These are phyloP conservation scores for Gorsachius magnificus DNA, from an alignment of 2,797 vertebrate genomes.

Conservation along the genomic window DNA sequence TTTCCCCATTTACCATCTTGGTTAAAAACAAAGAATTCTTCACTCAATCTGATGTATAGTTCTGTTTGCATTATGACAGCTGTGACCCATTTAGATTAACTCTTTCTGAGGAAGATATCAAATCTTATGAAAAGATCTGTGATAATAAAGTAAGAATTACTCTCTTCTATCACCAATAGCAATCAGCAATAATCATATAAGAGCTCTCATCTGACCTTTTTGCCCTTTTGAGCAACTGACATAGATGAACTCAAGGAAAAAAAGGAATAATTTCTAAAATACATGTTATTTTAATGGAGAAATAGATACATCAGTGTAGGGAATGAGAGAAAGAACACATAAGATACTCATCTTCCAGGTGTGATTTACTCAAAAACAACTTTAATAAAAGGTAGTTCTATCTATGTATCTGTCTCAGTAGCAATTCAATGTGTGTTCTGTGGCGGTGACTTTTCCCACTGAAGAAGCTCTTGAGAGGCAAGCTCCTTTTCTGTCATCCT, in stretches of 20 bases:
- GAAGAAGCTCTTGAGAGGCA: not conserved
- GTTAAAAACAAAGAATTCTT: not conserved
- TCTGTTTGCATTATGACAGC: not conserved
- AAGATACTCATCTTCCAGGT: not conserved
- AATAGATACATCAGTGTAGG: not conserved
- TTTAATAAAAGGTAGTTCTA: not conserved
- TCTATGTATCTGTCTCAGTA: not conserved
- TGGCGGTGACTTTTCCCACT: not conserved
- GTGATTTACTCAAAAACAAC: not conserved
- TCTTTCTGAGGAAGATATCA: not conserved
- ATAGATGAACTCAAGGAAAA: not conserved
- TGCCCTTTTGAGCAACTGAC: not conserved
- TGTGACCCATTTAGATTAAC: not conserved
- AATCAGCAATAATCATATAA: not conserved
- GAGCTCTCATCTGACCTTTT: not conserved
- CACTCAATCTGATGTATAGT: not conserved
- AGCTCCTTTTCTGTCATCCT: not conserved
- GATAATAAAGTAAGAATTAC: not conserved
- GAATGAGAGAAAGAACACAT: not conserved
- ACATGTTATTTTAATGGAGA: not conserved
- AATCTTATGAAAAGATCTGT: not conserved
- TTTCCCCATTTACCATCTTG: not conserved
- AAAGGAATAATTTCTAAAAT: not conserved
- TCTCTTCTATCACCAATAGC: not conserved
- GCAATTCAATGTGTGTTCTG: not conserved